These are phyloP conservation scores for Lanius collurio DNA, from an alignment of 2,113 vertebrate species.

Conservation along the genomic window DNA sequence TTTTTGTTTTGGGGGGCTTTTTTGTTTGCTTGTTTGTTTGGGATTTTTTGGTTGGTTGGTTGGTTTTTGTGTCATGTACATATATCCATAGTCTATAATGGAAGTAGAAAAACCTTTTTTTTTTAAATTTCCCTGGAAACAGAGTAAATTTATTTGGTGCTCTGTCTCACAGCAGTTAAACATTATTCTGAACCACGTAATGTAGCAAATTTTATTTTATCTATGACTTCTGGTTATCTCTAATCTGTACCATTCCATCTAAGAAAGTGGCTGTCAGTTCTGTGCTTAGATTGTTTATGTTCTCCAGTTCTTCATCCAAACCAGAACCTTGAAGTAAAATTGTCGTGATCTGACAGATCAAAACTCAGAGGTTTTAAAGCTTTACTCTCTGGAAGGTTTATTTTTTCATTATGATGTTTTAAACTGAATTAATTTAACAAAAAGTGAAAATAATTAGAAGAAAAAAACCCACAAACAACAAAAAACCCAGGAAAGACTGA, in stretches of 20 bases:
- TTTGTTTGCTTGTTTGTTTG: too few relatives aligned
- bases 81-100: neutral
- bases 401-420: neutral
- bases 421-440: neutral
- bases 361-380: neutral
- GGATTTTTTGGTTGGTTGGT: neutral
- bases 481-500: neutral
- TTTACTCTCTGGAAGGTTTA: neutral
- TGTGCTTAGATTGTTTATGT: neutral
- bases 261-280: neutral
- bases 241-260: neutral
- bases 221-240: neutral
- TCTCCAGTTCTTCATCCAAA: neutral
- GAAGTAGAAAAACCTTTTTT: neutral
- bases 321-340: neutral
- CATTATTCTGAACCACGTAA: neutral
- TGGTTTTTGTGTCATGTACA: neutral
- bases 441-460: neutral
- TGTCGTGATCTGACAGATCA: neutral
- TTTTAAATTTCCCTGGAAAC: neutral
- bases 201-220: neutral
- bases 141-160: neutral
- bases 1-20: too few relatives aligned
- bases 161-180: neutral
- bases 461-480: fast-evolving